These are phyloP conservation scores for Diploptera punctata DNA, from an alignment of 2,888 invertebrate species.

Conservation along the genomic window DNA sequence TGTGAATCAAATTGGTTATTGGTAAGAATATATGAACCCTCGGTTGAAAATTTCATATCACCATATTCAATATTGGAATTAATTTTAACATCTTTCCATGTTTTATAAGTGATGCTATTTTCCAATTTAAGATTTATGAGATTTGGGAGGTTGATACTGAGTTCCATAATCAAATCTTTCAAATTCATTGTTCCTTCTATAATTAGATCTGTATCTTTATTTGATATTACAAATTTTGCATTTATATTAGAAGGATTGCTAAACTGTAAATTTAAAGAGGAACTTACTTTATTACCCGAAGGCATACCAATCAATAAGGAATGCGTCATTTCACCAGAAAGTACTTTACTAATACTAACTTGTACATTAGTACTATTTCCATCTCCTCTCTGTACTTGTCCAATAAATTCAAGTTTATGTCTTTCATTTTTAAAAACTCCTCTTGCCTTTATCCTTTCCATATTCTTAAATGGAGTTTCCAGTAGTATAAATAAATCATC, in stretches of 20 bases:
- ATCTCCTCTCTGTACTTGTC: background rate
- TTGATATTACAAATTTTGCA: background rate
- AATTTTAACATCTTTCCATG: background rate
- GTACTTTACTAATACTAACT: background rate
- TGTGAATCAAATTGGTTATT: background rate
- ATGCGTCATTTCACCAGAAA: background rate
- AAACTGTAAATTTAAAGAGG: background rate
- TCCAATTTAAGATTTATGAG: background rate
- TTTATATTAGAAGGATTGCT: background rate
- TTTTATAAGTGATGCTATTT: background rate
- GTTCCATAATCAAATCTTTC: background rate
- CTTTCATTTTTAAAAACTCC: background rate
- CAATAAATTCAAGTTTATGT: background rate
- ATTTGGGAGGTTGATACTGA: background rate
- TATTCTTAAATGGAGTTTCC: constrained; percentile 4
- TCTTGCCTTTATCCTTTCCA: background rate
- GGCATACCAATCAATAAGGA: background rate
- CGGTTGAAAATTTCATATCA: background rate
- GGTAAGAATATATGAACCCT: background rate
- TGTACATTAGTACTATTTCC: background rate
- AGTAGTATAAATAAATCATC: background rate
- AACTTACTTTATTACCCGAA: background rate
- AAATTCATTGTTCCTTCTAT: background rate
- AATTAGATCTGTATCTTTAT: background rate
- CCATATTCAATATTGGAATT: background rate